Conservation (phyloP, 1,140 invertebrate genomes). For the Drosophila sechellia region DNA sequence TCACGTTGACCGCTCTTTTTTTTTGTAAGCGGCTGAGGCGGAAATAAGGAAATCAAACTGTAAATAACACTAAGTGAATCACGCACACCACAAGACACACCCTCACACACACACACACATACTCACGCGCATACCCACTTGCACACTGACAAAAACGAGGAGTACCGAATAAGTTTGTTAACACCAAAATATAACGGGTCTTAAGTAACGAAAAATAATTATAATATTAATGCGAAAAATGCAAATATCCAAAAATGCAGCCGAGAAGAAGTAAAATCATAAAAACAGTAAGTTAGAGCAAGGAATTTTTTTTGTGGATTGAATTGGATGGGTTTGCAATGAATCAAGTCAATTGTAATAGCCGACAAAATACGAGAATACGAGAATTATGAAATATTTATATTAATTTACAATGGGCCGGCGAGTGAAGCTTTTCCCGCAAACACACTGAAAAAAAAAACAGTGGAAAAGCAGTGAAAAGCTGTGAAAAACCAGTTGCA, state of each 20-base stretch:
- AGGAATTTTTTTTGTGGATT: slow-evolving; percentile 51
- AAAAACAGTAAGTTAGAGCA: slow-evolving; percentile 51
- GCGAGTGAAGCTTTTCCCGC: slow-evolving; percentile 14
- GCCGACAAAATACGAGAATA: slow-evolving; percentile 20
- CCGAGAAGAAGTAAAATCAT: background rate
- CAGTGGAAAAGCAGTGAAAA: background rate
- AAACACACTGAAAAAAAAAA: too few relatives aligned
- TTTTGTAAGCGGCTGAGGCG: slow-evolving; percentile 26
- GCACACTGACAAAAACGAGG: slow-evolving; percentile 16
- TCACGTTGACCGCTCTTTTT: slow-evolving; percentile 18
- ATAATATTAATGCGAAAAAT: background rate
- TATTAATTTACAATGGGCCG: slow-evolving; percentile 43
- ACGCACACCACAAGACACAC: slow-evolving; percentile 38
- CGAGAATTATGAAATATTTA: slow-evolving; percentile 37
- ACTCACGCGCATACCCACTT: background rate
- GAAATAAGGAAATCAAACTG: slow-evolving; percentile 44
- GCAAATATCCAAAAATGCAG: background rate
- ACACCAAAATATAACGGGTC: slow-evolving; percentile 70
- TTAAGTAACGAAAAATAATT: slow-evolving; percentile 56
- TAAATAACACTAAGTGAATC: slow-evolving; percentile 70
- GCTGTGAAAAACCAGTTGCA: background rate
- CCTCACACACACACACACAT: slow-evolving; percentile 8
- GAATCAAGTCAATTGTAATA: slow-evolving; percentile 71
- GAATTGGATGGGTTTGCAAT: slow-evolving; percentile 25
- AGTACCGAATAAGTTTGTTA: slow-evolving; percentile 70